Percentiles rank a stretch among this genome's conserved stretches.
Conservation (phyloP, 2,888 invertebrate species). For the Torymus tubicola region DNA sequence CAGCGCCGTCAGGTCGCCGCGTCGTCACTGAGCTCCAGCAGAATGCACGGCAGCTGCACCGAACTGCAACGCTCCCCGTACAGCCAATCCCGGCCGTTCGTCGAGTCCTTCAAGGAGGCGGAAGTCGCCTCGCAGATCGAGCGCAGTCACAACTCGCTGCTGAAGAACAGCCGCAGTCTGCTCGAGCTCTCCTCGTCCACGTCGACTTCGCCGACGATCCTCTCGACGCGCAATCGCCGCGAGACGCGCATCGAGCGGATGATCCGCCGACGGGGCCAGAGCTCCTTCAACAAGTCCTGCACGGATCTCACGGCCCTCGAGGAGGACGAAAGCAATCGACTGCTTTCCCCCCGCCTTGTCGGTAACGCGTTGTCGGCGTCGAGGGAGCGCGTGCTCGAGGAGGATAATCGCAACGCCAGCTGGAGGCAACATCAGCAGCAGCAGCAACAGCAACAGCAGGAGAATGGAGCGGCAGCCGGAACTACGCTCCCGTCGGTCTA, state of each 20-base stretch:
- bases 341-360: constrained; percentile 69
- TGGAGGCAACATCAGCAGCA: too few relatives aligned
- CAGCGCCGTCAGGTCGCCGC: constrained; percentile 56
- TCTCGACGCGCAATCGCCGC: constrained; percentile 32
- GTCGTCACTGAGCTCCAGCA: constrained; percentile 63
- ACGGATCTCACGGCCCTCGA: constrained; percentile 59
- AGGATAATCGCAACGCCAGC: constrained; percentile 7
- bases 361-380: constrained; percentile 59
- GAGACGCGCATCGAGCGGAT: constrained; percentile 49
- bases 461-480: constrained; percentile 63
- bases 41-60: constrained; percentile 61
- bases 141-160: constrained; percentile 41
- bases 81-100: constrained; percentile 55
- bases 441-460: constrained; percentile 8
- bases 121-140: constrained; percentile 37
- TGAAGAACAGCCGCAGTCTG: constrained; percentile 62
- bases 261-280: constrained; percentile 43
- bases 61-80: constrained; percentile 59
- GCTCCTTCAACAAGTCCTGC: constrained; percentile 62
- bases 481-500: constrained; percentile 85
- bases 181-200: constrained; percentile 58
- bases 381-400: constrained; percentile 54
- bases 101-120: background rate
- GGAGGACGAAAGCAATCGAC: constrained; percentile 59
- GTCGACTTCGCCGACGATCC: constrained; percentile 38